Evolutionary conservation across 2,113 vertebrate genomes (phyloP).

Genomic region (Bettongia penicillata): DNA sequence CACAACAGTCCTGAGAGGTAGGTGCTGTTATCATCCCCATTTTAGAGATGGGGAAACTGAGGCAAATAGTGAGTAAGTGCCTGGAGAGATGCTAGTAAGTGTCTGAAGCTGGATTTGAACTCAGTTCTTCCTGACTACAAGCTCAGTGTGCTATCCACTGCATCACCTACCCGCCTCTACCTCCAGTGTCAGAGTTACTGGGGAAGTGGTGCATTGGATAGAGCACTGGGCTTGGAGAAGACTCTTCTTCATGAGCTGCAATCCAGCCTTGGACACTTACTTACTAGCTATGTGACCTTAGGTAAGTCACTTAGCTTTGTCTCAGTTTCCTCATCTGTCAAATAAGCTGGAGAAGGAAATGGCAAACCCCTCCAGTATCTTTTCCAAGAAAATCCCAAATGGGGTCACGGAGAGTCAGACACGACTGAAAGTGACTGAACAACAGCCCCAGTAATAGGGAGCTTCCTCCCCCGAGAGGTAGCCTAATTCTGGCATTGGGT

Average conservation of each 20-base stretch:
- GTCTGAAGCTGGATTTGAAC: too few species aligned
- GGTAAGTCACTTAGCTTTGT: too few species aligned
- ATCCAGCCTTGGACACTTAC: too few species aligned
- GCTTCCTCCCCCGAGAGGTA: background rate
- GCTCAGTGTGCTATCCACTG: too few species aligned
- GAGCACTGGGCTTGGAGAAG: too few species aligned
- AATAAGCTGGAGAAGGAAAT: too few species aligned
- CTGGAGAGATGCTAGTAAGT: background rate
- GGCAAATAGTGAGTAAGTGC: background rate
- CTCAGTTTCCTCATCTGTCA: too few species aligned
- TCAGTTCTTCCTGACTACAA: too few species aligned
- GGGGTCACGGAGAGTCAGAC: background rate
- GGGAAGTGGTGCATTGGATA: too few species aligned
- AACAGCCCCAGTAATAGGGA: background rate
- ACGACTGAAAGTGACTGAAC: background rate
- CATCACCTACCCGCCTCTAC: background rate
- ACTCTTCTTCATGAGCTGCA: too few species aligned
- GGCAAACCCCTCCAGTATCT: background rate
- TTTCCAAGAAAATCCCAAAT: background rate
- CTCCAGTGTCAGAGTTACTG: background rate
- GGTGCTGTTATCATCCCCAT: background rate
- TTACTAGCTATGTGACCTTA: too few species aligned
- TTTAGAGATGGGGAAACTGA: background rate
- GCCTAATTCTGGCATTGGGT: background rate
- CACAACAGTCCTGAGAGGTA: background rate